Evolutionary conservation across 1,140 invertebrate genomes (phyloP), one percentile per base, ranked within the genome.

Genomic region (Holotrichia oblita): DNA sequence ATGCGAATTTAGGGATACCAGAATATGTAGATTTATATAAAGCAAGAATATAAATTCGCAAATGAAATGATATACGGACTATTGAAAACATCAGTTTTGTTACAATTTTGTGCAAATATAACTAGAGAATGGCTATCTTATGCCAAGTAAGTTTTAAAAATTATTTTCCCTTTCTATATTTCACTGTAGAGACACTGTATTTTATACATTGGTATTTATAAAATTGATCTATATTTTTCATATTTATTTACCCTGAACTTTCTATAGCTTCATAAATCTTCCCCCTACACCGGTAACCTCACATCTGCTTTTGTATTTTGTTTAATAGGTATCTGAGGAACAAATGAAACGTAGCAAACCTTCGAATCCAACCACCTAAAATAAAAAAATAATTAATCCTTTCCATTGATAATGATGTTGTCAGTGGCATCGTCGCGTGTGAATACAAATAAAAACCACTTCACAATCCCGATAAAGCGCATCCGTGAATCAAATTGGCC

Each of bases 401-500:
- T 76, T 76, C 41, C 73, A 44, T 40, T 74, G 75, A 76, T 76
- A 76, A 76, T 76, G 17, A 76, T 42, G 75, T 76, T 76, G 74
- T 76, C 75, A 55, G 44, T 76, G 44, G 41, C 41, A 76, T 76
- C 75, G 41, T 76, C 75, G 75, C 75, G 75, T 76, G 75, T 48
- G 75, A 76, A 76, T 76, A 76, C 75, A 76, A 76, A 76, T 76
- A 55, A 42, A 55, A 55, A 27, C 44, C 75, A 55, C 44, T 76
- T 76, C 44, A 76, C 73, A 74, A 74, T 74, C 73, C 41, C 75
- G 75, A 76, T 55, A 76, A 76, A 76, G 74, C 44, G 61, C 77
- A 78, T 73, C 40, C 17, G 78, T 75, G 78, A 59, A 73, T 78
- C 73, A 79, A 79, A 79, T 79, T 77, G 79, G 78, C 72, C 61